phyloP scores from a whole-genome alignment of 92 coral and sea anemone species.

The Blastomussa wellsi region DNA sequence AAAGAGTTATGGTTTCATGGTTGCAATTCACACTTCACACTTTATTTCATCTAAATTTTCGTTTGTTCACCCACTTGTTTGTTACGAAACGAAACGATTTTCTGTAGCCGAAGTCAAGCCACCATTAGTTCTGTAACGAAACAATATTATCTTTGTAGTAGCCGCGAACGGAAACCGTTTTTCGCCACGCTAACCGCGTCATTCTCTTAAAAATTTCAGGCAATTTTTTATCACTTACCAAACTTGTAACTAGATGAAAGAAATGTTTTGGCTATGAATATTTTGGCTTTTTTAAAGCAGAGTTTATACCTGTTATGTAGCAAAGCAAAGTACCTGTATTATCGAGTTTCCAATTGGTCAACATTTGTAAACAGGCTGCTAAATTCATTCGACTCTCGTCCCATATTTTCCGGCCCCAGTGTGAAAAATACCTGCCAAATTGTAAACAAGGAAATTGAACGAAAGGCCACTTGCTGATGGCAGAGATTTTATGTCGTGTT shows the following conservation, averaged over 20 bases:
- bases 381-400: neutral
- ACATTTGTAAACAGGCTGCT: neutral
- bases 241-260: too few relatives aligned
- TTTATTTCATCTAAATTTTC: too few relatives aligned
- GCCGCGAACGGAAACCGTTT: too few relatives aligned
- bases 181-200: neutral
- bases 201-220: neutral
- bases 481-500: neutral
- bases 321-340: slow-evolving; percentile 11
- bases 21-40: too few relatives aligned
- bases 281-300: neutral
- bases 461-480: neutral
- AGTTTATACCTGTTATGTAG: neutral
- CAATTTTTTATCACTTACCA: too few relatives aligned
- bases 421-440: neutral
- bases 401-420: slow-evolving; percentile 2
- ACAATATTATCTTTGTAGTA: too few relatives aligned
- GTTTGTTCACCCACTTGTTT: too few relatives aligned
- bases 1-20: too few relatives aligned
- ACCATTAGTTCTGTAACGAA: too few relatives aligned
- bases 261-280: neutral
- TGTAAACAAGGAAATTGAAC: neutral
- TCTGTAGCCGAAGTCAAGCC: too few relatives aligned
- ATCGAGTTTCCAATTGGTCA: neutral
- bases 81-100: too few relatives aligned